These are phyloP conservation scores for Alosa sapidissima DNA, from an alignment of 2,797 vertebrate genomes.

Conservation along the genomic window DNA sequence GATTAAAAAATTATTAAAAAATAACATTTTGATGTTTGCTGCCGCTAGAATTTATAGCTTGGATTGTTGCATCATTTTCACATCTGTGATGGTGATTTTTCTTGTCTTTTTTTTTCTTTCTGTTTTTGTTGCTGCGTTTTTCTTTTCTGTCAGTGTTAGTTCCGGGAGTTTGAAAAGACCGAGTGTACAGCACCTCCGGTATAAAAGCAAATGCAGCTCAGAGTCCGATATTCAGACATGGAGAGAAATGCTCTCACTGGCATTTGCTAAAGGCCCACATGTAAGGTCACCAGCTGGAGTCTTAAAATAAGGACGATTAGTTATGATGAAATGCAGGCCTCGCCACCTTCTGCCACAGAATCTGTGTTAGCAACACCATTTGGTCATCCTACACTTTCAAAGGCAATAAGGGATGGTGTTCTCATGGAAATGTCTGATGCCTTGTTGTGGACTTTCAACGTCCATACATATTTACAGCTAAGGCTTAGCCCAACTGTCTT, in stretches of 20 bases:
- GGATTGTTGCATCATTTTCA: not conserved
- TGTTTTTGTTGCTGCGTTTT: not conserved
- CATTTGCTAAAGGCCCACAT: constrained; percentile 16
- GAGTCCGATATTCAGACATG: not conserved
- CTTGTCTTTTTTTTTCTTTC: not conserved
- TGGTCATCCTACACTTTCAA: not conserved
- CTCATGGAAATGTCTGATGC: not conserved
- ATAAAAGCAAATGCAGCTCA: not conserved
- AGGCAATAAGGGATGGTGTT: not conserved
- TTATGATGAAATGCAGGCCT: constrained; percentile 28
- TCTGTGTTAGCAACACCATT: constrained; percentile 24
- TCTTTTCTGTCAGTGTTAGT: not conserved
- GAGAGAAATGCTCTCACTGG: not conserved
- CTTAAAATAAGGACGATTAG: constrained; percentile 42
- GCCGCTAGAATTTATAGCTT: not conserved
- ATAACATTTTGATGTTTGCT: not conserved
- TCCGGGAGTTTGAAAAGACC: not conserved
- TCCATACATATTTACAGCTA: constrained; percentile 60
- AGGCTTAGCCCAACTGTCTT: constrained; percentile 54
- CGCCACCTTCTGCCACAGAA: constrained; percentile 30
- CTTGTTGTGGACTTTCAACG: constrained; percentile 37
- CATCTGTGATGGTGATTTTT: not conserved
- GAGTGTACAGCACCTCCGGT: not conserved
- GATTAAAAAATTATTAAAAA: too few species aligned
- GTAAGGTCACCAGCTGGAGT: constrained; percentile 41